phyloP scores from a whole-genome alignment of 2,797 vertebrate species.

The Prionace glauca region DNA sequence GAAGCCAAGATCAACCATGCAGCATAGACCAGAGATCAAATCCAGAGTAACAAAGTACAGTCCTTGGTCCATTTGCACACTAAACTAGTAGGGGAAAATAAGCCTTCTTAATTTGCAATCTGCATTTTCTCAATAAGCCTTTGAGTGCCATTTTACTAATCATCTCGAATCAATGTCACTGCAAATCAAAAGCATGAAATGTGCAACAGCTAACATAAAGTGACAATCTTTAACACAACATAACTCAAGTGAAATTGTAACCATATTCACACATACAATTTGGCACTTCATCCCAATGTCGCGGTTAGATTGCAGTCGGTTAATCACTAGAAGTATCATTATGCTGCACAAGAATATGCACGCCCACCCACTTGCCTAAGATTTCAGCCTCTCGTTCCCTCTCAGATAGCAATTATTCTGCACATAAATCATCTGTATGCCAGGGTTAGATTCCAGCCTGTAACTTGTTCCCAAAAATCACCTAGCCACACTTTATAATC shows the following conservation, averaged over 20 bases:
- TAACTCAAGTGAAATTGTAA: neutral
- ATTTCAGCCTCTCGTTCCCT: conserved; percentile 2
- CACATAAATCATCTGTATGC: neutral
- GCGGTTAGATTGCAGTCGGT: neutral
- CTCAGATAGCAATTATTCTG: neutral
- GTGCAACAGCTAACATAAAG: neutral
- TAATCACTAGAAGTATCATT: neutral
- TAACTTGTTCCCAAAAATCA: neutral
- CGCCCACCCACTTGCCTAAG: neutral
- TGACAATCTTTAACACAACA: neutral
- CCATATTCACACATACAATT: neutral
- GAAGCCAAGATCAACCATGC: neutral
- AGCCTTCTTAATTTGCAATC: neutral
- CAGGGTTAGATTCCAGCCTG: neutral
- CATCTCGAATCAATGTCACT: neutral
- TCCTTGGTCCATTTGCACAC: neutral
- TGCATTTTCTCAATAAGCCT: neutral
- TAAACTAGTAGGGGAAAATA: neutral
- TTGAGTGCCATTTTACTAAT: neutral
- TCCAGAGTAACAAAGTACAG: neutral
- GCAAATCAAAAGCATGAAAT: neutral
- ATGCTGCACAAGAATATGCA: neutral
- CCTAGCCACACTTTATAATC: neutral
- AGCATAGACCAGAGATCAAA: neutral
- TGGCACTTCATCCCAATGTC: neutral